A percentile compares a stretch with the other conserved stretches of the same genome.
phyloP scores from a whole-genome alignment of 1,140 invertebrate species.

The Stegodyphus mimosarum region DNA sequence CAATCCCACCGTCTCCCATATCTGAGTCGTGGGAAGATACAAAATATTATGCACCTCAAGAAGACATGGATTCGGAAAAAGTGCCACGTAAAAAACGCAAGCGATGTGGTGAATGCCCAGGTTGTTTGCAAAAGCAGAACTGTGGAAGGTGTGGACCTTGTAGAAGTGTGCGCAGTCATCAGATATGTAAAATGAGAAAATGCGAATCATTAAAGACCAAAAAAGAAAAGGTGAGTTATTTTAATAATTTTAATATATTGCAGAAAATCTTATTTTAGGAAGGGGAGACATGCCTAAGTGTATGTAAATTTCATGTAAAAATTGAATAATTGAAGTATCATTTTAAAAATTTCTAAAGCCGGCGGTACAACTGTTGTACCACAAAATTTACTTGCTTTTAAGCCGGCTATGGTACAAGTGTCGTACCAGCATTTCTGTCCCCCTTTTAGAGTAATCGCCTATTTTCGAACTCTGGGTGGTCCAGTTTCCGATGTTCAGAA shows the following conservation, averaged over 20 bases:
- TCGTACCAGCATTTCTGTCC: too few relatives aligned
- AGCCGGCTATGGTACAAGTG: too few relatives aligned
- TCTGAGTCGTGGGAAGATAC: slow-evolving; percentile 39
- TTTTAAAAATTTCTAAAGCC: neutral
- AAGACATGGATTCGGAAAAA: slow-evolving; percentile 63
- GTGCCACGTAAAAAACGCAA: slow-evolving; percentile 91
- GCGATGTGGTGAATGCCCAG: slow-evolving; percentile 92
- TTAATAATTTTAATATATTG: neutral
- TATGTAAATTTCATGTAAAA: too few relatives aligned
- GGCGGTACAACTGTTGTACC: too few relatives aligned
- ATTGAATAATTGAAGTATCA: neutral
- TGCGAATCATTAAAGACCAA: slow-evolving; percentile 75
- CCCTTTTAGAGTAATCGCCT: too few relatives aligned
- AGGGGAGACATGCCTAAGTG: too few relatives aligned
- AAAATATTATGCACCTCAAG: slow-evolving; percentile 52
- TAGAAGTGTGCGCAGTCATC: slow-evolving; percentile 81
- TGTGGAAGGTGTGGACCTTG: slow-evolving; percentile 95
- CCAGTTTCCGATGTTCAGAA: too few relatives aligned
- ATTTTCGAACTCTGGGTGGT: too few relatives aligned
- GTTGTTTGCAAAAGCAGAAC: slow-evolving; percentile 93
- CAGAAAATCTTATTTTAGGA: too few relatives aligned
- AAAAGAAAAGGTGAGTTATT: slow-evolving; percentile 63
- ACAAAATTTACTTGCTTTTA: too few relatives aligned
- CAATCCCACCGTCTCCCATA: slow-evolving; percentile 34
- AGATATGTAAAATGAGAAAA: slow-evolving; percentile 94